Evolutionary conservation across 2,113 vertebrate species (phyloP).

Genomic region (Panthera uncia): DNA sequence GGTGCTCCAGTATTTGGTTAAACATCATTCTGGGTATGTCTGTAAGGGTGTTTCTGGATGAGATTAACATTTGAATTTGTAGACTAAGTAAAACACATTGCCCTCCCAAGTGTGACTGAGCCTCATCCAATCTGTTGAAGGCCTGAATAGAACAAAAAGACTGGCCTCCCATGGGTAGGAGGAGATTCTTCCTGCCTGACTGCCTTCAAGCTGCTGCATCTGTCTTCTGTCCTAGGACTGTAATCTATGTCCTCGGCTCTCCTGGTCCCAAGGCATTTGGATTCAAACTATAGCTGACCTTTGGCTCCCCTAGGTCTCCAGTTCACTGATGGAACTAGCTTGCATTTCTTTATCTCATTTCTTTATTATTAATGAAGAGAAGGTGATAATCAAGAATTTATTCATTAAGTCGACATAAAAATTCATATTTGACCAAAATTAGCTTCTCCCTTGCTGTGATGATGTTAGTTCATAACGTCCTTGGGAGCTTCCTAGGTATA

Average conservation of each 20-base stretch:
- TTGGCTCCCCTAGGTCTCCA: neutral
- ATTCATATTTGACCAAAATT: neutral
- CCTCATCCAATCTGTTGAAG: neutral
- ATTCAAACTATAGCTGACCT: neutral
- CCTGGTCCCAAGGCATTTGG: neutral
- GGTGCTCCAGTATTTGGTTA: neutral
- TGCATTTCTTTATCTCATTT: neutral
- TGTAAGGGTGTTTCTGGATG: neutral
- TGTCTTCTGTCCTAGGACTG: neutral
- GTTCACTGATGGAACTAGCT: neutral
- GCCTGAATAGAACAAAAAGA: neutral
- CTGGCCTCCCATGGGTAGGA: neutral
- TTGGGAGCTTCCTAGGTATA: neutral
- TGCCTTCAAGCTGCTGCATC: neutral
- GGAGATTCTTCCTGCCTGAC: neutral
- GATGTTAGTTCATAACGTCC: neutral
- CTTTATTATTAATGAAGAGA: neutral
- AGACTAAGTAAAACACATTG: neutral
- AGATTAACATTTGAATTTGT: neutral
- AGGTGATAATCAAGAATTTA: neutral
- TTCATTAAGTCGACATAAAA: neutral
- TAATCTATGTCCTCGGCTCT: neutral
- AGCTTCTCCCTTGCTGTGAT: neutral
- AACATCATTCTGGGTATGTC: neutral
- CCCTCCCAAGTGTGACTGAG: fast-evolving